Percentiles rank a stretch among this genome's conserved stretches.
phyloP scores from a whole-genome alignment of 2,113 vertebrate species.

The Hepsetus odoe region DNA sequence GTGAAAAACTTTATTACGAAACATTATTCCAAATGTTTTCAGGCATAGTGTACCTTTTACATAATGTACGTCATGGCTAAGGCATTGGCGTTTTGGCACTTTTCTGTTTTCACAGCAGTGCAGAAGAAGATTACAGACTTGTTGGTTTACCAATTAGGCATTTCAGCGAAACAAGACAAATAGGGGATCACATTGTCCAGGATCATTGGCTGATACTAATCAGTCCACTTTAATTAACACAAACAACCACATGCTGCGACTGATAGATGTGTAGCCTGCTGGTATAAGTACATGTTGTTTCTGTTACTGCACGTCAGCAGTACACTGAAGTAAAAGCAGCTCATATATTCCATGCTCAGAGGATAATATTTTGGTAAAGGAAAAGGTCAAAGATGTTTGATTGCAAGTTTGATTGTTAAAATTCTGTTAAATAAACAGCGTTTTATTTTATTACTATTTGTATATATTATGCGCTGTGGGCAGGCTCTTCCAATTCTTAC shows the following conservation, averaged over 20 bases:
- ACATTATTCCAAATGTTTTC: too few species aligned
- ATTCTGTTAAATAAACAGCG: background rate
- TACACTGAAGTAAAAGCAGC: background rate
- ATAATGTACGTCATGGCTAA: background rate
- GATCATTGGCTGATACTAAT: slow-evolving; percentile 47
- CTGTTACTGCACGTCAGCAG: background rate
- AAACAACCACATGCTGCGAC: slow-evolving; percentile 16
- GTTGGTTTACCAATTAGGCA: slow-evolving; percentile 46
- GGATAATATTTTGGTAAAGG: background rate
- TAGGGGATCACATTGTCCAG: slow-evolving; percentile 42
- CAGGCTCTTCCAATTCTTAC: background rate
- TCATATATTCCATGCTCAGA: background rate
- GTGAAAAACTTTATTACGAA: too few species aligned
- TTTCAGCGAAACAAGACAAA: slow-evolving; percentile 8
- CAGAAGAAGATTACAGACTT: slow-evolving; percentile 33
- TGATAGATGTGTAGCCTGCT: background rate
- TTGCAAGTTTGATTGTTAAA: too few species aligned
- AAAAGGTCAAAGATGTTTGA: background rate
- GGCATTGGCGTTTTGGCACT: background rate
- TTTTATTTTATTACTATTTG: too few species aligned
- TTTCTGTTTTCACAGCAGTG: slow-evolving; percentile 6
- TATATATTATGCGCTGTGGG: background rate
- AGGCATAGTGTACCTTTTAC: too few species aligned
- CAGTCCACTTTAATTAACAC: slow-evolving; percentile 45
- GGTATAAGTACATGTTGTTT: background rate